phyloP scores from a whole-genome alignment of 2,797 vertebrate genomes.

The Saxicola maurus region DNA sequence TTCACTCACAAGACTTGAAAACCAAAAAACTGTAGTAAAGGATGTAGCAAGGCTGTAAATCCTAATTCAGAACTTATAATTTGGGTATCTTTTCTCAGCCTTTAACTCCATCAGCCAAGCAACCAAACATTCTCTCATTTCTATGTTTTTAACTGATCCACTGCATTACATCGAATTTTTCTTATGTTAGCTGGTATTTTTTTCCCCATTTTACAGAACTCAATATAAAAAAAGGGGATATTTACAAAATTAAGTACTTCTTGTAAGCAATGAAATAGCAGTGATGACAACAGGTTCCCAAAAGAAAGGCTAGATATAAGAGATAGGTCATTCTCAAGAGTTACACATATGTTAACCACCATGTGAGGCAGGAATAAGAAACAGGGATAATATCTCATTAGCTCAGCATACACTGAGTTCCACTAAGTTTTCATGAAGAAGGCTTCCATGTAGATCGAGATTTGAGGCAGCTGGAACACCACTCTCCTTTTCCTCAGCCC shows the following conservation, averaged over 20 bases:
- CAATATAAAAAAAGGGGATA: not conserved
- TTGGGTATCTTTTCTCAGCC: not conserved
- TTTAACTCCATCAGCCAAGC: not conserved
- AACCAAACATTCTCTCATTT: not conserved
- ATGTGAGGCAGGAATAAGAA: not conserved
- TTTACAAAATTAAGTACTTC: not conserved
- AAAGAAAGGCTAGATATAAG: not conserved
- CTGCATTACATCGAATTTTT: not conserved
- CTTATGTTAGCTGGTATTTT: not conserved
- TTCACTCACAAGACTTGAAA: not conserved
- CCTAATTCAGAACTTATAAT: not conserved
- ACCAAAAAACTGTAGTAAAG: not conserved
- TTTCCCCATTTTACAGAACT: not conserved
- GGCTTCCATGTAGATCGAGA: not conserved
- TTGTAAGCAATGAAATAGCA: not conserved
- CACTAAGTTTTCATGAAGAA: not conserved
- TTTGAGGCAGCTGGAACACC: not conserved
- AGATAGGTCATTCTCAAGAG: not conserved
- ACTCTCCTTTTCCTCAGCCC: not conserved
- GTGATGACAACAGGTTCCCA: not conserved
- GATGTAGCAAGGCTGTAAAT: not conserved
- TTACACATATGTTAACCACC: not conserved
- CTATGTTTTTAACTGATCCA: not conserved
- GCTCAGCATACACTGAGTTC: fast-evolving
- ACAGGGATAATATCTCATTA: not conserved